Evolutionary conservation across 2,113 vertebrate species (phyloP).

Genomic region (Scomber japonicus): DNA sequence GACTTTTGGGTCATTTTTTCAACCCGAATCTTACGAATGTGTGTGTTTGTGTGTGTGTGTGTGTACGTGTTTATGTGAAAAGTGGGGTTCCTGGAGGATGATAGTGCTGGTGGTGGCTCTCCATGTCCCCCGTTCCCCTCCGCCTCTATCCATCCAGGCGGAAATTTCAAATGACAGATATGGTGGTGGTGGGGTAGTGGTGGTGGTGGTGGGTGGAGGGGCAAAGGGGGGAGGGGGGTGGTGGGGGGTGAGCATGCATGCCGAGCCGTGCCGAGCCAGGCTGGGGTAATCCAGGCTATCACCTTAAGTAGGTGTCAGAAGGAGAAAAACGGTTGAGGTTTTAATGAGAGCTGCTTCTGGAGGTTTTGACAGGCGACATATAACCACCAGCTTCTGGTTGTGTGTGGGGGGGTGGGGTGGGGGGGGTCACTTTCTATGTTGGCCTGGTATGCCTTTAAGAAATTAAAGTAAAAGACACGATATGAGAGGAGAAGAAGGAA

Average conservation of each 20-base stretch:
- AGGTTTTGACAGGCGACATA: slow-evolving; percentile 62
- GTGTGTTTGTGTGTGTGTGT: background rate
- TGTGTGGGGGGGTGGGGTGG: background rate
- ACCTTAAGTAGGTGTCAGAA: slow-evolving; percentile 79
- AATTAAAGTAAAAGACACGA: slow-evolving; percentile 67
- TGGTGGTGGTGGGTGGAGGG: too few relatives aligned
- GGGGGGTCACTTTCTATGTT: slow-evolving; percentile 42
- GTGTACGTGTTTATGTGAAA: slow-evolving; percentile 1
- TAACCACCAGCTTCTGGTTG: slow-evolving; percentile 56
- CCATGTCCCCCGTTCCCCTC: slow-evolving; percentile 20
- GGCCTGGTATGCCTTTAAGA: slow-evolving; percentile 69
- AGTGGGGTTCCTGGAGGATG: slow-evolving; percentile 13
- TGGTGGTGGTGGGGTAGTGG: slow-evolving; percentile 6
- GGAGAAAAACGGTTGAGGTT: slow-evolving; percentile 72
- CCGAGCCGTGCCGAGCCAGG: slow-evolving; percentile 13
- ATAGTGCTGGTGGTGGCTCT: background rate
- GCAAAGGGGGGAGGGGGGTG: background rate
- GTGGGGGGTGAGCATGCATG: slow-evolving; percentile 38
- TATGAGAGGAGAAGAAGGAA: background rate
- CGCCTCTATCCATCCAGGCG: slow-evolving; percentile 55
- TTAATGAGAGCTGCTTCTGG: slow-evolving; percentile 74
- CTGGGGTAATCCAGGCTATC: slow-evolving; percentile 73
- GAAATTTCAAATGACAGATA: slow-evolving; percentile 75
- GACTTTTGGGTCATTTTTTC: background rate
- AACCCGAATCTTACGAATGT: background rate